Percentiles rank a stretch among this genome's conserved stretches.
Conservation (phyloP, 2,113 vertebrate species). For the Fulmarus glacialis region DNA sequence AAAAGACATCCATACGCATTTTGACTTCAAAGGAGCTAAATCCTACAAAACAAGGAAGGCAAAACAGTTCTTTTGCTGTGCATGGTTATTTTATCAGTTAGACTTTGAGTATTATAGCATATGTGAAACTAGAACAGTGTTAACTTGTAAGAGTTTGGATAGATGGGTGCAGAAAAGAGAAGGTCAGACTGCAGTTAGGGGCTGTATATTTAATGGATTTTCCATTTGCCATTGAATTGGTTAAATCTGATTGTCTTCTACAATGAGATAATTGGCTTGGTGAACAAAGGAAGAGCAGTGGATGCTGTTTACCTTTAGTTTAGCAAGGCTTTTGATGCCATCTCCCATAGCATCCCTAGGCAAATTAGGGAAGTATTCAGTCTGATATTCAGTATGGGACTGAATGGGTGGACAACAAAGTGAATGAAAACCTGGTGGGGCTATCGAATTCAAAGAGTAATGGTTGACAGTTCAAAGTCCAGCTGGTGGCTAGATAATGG, state of each 20-base stretch:
- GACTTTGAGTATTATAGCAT: not conserved
- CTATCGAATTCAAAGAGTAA: not conserved
- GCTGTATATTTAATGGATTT: not conserved
- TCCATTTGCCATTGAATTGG: not conserved
- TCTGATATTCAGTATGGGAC: not conserved
- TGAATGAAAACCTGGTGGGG: not conserved
- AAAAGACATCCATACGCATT: not conserved
- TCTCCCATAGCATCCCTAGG: not conserved
- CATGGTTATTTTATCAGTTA: not conserved
- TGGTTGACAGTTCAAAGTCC: not conserved
- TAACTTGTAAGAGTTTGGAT: not conserved
- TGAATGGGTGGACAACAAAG: not conserved
- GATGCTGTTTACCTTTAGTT: not conserved
- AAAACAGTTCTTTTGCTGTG: not conserved
- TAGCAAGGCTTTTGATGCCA: not conserved
- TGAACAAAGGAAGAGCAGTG: not conserved
- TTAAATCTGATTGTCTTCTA: not conserved
- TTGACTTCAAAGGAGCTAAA: slow-evolving; percentile 4
- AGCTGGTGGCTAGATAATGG: not conserved
- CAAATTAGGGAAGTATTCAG: not conserved
- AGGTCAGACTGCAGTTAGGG: not conserved
- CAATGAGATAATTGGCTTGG: not conserved
- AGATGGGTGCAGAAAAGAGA: not conserved
- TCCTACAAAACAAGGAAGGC: not conserved
- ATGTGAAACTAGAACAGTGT: not conserved